Conservation (phyloP, 1,140 invertebrate genomes). For the Elymnias hypermnestra region DNA sequence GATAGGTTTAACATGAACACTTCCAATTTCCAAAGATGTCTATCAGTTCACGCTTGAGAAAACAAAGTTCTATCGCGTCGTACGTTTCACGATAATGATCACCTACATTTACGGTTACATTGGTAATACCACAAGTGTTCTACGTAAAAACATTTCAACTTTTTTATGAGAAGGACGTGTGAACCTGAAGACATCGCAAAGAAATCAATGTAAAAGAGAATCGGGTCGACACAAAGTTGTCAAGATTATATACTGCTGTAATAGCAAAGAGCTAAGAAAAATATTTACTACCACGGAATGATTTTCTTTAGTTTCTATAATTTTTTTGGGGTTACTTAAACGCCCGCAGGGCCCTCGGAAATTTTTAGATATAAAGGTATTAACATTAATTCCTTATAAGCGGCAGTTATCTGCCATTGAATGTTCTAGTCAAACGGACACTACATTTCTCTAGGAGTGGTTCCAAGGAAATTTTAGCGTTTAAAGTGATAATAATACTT, state of each 20-base stretch:
- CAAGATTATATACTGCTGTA: neutral
- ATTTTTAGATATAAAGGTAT: too few relatives aligned
- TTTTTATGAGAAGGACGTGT: conserved; percentile 2
- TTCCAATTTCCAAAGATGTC: conserved; percentile 2
- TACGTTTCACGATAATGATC: conserved; percentile 6
- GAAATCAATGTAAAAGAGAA: neutral
- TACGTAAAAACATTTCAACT: neutral
- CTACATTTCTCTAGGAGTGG: too few relatives aligned
- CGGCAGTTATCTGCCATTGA: too few relatives aligned
- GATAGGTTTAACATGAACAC: neutral
- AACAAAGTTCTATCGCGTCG: neutral
- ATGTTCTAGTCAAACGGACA: too few relatives aligned
- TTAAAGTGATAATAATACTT: too few relatives aligned
- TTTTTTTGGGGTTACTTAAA: too few relatives aligned
- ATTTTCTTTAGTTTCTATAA: too few relatives aligned
- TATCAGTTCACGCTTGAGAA: neutral
- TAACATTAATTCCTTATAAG: too few relatives aligned
- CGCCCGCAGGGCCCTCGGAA: too few relatives aligned
- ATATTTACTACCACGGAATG: too few relatives aligned
- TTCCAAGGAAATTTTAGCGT: too few relatives aligned
- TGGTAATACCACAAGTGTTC: neutral
- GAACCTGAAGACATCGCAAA: conserved; percentile 1
- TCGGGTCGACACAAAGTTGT: neutral
- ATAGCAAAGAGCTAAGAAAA: neutral
- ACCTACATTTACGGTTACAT: neutral